A percentile compares a stretch with the other conserved stretches of the same genome.
These are phyloP conservation scores for Sebastes aleutianus DNA, from an alignment of 2,797 vertebrate genomes.

Conservation along the genomic window DNA sequence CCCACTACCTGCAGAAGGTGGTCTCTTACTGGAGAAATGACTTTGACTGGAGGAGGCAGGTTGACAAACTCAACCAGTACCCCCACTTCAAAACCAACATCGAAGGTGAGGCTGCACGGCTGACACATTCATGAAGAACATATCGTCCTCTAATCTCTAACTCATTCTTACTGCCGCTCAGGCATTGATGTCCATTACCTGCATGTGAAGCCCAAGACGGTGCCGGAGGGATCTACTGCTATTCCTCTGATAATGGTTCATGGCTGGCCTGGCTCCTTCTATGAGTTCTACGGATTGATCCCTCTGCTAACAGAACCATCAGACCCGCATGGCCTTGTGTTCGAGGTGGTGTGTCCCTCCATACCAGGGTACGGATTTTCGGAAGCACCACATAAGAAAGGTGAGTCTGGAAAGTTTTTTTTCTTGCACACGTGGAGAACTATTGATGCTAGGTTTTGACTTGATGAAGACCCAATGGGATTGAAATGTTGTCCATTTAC, in stretches of 20 bases:
- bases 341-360: slow-evolving; percentile 92
- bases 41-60: slow-evolving; percentile 88
- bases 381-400: slow-evolving; percentile 86
- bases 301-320: slow-evolving; percentile 83
- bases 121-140: background rate
- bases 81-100: slow-evolving; percentile 90
- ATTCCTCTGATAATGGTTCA: slow-evolving; percentile 89
- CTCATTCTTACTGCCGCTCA: slow-evolving; percentile 30
- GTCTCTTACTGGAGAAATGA: slow-evolving; percentile 89
- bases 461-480: no score
- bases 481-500: background rate
- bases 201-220: slow-evolving; percentile 83
- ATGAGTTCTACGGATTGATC: slow-evolving; percentile 89
- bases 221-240: slow-evolving; percentile 70
- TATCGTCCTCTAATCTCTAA: background rate
- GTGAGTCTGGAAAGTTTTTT: slow-evolving; percentile 62
- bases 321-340: slow-evolving; percentile 64
- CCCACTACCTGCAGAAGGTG: slow-evolving; percentile 81
- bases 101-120: slow-evolving; percentile 79
- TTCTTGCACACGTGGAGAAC: background rate
- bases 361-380: slow-evolving; percentile 93
- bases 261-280: slow-evolving; percentile 92
- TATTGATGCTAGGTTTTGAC: no score
- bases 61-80: slow-evolving; percentile 87
- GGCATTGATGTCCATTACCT: slow-evolving; percentile 89